Base-by-base conservation (phyloP, 2,888 invertebrate genomes). In the Ectemnius cavifrons region DNA sequence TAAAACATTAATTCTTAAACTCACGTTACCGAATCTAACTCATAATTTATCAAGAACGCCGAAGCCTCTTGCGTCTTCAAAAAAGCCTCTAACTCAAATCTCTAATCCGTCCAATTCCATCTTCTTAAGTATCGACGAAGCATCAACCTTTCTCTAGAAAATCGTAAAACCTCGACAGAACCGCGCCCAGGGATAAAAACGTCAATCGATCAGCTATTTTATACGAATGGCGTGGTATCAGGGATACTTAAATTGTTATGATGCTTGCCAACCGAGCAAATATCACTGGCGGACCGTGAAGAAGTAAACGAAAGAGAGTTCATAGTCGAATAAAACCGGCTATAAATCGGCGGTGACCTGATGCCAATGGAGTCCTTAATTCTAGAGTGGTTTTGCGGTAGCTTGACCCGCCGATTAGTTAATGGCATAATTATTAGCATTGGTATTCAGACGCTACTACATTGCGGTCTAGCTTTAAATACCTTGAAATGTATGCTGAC, bases 121-220 rank as follows among this genome's bases (percentile, higher is more conserved):
- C 37, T 4, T 37, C 37, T 6, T 37, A 11, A 58, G 16, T 58
- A 6, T 4, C 63, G 45, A 45, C 45, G 13, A 20, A 45, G 49
- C 47, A 27, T n/a, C 47, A 20, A 14, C 11, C 62, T 18, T 6
- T 20, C 23, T 16, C 37, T 23, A 23, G 61, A 27, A 68, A 62
- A 80, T 78, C 73, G 74, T 81, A 78, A 81, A 81, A 76, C 67
- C 58, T 71, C 61, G 62, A 49, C 49, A 60, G 23, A 14, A 16
- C 64, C 45, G 58, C 47, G 27, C 6, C 37, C 37, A 8, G 37
- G 18, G 73, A 77, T 82, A 79, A 81, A 81, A 82, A 82, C 72
- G 79, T 61, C 82, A 72, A 82, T 82, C 67, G 77, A 75, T 82
- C 75, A 82, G 47, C 57, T 49, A 77, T 82, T 81, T 81, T 81